Conservation (phyloP, 2,888 invertebrate genomes). For the Dinocampus coccinellae region DNA sequence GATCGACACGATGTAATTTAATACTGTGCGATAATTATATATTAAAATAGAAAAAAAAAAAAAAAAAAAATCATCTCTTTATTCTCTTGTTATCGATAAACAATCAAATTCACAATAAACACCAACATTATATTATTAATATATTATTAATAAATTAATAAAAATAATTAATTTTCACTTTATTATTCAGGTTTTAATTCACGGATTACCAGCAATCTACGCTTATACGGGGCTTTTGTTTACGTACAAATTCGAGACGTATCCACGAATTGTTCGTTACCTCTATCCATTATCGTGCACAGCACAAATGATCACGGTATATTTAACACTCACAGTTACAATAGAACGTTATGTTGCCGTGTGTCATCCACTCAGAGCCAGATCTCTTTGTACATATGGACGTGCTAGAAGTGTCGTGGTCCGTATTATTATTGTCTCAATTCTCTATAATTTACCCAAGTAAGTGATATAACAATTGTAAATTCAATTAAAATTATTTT, state of each 20-base stretch:
- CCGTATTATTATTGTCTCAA: slow-evolving; percentile 83
- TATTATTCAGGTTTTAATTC: slow-evolving; percentile 73
- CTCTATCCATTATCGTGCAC: slow-evolving; percentile 88
- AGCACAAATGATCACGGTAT: slow-evolving; percentile 94
- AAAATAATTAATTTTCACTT: not conserved
- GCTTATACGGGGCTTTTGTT: slow-evolving; percentile 84
- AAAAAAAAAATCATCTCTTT: too few relatives aligned
- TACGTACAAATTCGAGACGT: slow-evolving; percentile 83
- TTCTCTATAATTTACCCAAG: slow-evolving; percentile 86
- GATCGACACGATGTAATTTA: not conserved
- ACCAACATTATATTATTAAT: too few relatives aligned
- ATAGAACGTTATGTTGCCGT: slow-evolving; percentile 95
- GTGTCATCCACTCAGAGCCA: slow-evolving; percentile 89
- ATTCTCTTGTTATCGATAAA: too few relatives aligned
- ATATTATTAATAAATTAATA: too few relatives aligned
- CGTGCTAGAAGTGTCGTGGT: slow-evolving; percentile 88
- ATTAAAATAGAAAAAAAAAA: too few relatives aligned
- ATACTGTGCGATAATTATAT: not conserved
- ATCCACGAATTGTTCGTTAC: slow-evolving; percentile 84
- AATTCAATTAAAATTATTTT: too few relatives aligned
- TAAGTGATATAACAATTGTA: too few relatives aligned
- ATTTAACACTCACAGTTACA: slow-evolving; percentile 90
- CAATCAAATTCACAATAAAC: too few relatives aligned
- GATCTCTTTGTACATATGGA: slow-evolving; percentile 91
- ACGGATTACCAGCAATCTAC: slow-evolving; percentile 88